phyloP scores from a whole-genome alignment of 2,888 invertebrate species.

The Melipona beecheii region DNA sequence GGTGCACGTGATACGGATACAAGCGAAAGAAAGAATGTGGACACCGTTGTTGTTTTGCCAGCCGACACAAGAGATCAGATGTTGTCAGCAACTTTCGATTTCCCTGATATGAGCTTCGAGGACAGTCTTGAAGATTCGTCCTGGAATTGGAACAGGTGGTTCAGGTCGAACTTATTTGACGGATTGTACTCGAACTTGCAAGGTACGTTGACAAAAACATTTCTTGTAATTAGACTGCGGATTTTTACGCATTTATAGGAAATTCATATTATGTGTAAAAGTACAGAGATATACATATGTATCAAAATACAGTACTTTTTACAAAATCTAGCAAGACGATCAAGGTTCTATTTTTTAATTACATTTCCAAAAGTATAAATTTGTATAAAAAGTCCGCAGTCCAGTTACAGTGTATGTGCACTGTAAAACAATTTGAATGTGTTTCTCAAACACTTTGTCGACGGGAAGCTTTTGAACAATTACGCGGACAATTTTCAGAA shows the following conservation, averaged over 20 bases:
- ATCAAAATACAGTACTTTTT: no score
- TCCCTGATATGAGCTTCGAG: constrained; percentile 22
- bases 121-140: constrained; percentile 40
- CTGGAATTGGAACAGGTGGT: constrained; percentile 49
- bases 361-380: no score
- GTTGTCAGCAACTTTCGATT: constrained; percentile 12
- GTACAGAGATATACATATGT: no score
- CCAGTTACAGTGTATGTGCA: background rate
- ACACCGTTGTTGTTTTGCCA: constrained; percentile 72
- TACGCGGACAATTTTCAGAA: background rate
- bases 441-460: background rate
- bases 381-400: no score
- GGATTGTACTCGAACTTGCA: constrained; percentile 68
- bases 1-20: constrained; percentile 65
- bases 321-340: no score
- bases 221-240: no score
- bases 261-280: no score
- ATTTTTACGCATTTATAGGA: no score
- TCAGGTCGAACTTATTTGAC: constrained; percentile 68
- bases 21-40: constrained; percentile 56
- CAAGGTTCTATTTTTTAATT: no score
- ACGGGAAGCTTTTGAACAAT: background rate
- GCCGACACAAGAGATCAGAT: constrained; percentile 45
- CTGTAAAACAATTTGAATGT: background rate
- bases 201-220: constrained; percentile 17